Base-by-base conservation (phyloP, 2,113 vertebrate genomes). In the Pelobates fuscus region DNA sequence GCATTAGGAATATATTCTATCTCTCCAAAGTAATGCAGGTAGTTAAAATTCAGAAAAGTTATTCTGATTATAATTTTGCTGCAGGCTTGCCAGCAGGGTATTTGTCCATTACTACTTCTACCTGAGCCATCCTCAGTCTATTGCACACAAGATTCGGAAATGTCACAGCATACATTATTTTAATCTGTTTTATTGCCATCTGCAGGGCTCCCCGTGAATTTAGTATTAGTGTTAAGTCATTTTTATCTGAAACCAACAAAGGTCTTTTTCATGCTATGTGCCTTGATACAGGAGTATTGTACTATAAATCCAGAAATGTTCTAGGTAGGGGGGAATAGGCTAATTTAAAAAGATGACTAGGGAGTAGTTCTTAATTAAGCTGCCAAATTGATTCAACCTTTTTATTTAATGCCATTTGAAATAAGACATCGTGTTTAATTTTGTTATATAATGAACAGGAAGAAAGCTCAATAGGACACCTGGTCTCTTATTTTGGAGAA, bases 101-200 rank as follows among this genome's bases (percentile, higher is more conserved):
- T 59, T 71, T 62, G 70, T 69, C 70, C 70, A 68, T 68, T 66
- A 78, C 70, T 44, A 74, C 67, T 70, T 77, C 65, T 77, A 77
- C 73, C 64, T 77, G 30, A 41, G 58, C 62, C 55, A 61, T 72
- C 37, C 62, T 57, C 70, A 26, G 54, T 78, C 64, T 78, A 74
- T 20, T 73, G 77, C 64, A 74, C 65, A 78, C 74, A 49, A 74
- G 70, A 67, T 74, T 67, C 64, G 59, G 70, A 78, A 78, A 74
- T 78, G 70, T 73, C 70, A 78, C 69, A 69, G 60, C 70, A 67
- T 78, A 78, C 64, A 71, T 78, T 78, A 72, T 72, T 78, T 67
- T 78, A 73, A 78, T 78, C 77, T 78, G 65, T 74, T 78, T 78
- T 43, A 73, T 71, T 78, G 70, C 77, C 21, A 52, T 68, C 21